phyloP scores from a whole-genome alignment of 2,888 invertebrate genomes.

The Autographa gamma region DNA sequence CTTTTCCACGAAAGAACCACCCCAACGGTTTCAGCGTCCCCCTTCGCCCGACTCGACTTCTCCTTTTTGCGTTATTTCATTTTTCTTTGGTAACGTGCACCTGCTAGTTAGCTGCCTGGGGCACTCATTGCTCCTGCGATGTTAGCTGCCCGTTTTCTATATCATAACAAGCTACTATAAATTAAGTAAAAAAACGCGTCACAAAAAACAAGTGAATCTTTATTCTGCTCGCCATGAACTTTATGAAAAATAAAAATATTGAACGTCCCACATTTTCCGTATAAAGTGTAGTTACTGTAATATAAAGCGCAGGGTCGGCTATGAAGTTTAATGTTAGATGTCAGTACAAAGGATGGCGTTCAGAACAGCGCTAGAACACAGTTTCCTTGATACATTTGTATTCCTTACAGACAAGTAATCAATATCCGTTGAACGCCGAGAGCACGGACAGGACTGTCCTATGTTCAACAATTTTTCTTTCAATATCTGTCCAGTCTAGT shows the following conservation, averaged over 20 bases:
- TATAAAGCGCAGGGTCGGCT: conserved; percentile 65
- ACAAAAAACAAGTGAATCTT: conserved; percentile 1
- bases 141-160: conserved; percentile 69
- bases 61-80: conserved; percentile 87
- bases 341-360: conserved; percentile 81
- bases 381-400: conserved; percentile 86
- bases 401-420: conserved; percentile 87
- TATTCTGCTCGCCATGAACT: conserved; percentile 21
- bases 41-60: conserved; percentile 76
- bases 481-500: conserved; percentile 43
- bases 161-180: conserved; percentile 57
- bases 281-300: conserved; percentile 55
- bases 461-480: conserved; percentile 74
- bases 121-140: conserved; percentile 75
- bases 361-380: conserved; percentile 72
- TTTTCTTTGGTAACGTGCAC: conserved; percentile 87
- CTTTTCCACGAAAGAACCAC: conserved; percentile 86
- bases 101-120: conserved; percentile 85
- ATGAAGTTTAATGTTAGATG: conserved; percentile 84
- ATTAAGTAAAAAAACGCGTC: conserved; percentile 30
- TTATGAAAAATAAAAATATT: conserved; percentile 47
- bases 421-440: conserved; percentile 82
- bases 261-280: conserved; percentile 35
- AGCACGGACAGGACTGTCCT: conserved; percentile 76
- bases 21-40: conserved; percentile 77